Evolutionary conservation across 2,113 vertebrate genomes (phyloP).

Genomic region (Epinephelus fuscoguttatus): DNA sequence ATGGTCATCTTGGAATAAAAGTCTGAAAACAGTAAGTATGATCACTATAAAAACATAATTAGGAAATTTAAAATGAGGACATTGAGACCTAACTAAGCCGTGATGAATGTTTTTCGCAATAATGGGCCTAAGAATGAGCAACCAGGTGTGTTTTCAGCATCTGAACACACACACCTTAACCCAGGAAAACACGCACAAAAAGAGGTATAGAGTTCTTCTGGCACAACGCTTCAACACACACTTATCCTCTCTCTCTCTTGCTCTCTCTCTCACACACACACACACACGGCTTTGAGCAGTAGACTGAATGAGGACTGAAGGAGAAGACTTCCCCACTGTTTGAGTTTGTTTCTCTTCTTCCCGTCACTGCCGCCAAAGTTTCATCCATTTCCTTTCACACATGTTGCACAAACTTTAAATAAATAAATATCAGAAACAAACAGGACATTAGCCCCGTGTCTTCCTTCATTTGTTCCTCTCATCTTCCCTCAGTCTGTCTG

Average conservation of each 20-base stretch:
- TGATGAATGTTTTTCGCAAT: neutral
- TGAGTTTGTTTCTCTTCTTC: slow-evolving; percentile 18
- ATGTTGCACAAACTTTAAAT: slow-evolving; percentile 51
- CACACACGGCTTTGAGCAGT: slow-evolving; percentile 15
- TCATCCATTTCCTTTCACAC: neutral
- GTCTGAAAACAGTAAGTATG: neutral
- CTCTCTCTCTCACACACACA: neutral
- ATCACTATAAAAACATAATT: neutral
- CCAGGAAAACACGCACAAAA: slow-evolving; percentile 11
- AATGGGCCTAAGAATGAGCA: slow-evolving; percentile 6
- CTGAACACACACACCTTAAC: neutral
- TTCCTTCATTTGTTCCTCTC: slow-evolving; percentile 42
- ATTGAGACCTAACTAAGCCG: neutral
- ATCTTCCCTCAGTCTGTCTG: slow-evolving; percentile 28
- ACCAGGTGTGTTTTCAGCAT: neutral
- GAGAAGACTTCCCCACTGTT: slow-evolving; percentile 12
- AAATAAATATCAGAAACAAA: slow-evolving; percentile 68
- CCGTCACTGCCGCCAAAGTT: neutral
- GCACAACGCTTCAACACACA: neutral
- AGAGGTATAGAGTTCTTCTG: slow-evolving; percentile 53
- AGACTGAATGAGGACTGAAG: slow-evolving; percentile 18
- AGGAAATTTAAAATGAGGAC: neutral
- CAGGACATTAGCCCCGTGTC: neutral
- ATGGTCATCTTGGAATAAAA: neutral
- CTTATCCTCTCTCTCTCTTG: too few species aligned